A percentile compares a stretch with the other conserved stretches of the same genome.
Evolutionary conservation across 2,113 vertebrate species (phyloP).

Genomic region (Crypturellus undulatus): DNA sequence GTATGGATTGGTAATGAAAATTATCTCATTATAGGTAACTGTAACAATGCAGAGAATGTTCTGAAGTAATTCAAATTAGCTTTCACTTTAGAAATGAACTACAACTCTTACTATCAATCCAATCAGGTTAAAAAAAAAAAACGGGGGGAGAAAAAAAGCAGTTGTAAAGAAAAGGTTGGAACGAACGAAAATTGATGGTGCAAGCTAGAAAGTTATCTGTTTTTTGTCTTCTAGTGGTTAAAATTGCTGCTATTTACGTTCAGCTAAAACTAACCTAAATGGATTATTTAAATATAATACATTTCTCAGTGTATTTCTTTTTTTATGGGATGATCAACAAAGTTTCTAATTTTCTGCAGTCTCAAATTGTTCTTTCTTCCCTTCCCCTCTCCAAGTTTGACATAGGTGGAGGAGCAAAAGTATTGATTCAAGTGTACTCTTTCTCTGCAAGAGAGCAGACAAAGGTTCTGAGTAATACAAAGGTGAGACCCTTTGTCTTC

Average conservation of each 20-base stretch:
- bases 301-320: accelerated
- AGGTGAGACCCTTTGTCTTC: background rate
- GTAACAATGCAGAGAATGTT: background rate
- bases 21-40: background rate
- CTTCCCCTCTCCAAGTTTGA: background rate
- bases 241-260: background rate
- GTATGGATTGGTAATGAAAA: background rate
- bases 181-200: background rate
- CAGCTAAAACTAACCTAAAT: background rate
- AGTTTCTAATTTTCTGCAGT: accelerated
- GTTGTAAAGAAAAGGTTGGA: background rate
- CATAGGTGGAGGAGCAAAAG: accelerated
- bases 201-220: background rate
- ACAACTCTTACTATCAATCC: background rate
- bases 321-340: background rate
- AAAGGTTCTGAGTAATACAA: background rate
- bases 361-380: background rate
- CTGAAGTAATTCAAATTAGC: background rate
- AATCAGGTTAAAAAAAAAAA: background rate
- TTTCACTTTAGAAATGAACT: background rate
- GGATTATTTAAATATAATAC: background rate
- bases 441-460: background rate
- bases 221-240: background rate
- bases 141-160: accelerated
- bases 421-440: background rate